These are phyloP conservation scores for Ceratina calcarata DNA, from an alignment of 1,140 invertebrate species.

Conservation along the genomic window DNA sequence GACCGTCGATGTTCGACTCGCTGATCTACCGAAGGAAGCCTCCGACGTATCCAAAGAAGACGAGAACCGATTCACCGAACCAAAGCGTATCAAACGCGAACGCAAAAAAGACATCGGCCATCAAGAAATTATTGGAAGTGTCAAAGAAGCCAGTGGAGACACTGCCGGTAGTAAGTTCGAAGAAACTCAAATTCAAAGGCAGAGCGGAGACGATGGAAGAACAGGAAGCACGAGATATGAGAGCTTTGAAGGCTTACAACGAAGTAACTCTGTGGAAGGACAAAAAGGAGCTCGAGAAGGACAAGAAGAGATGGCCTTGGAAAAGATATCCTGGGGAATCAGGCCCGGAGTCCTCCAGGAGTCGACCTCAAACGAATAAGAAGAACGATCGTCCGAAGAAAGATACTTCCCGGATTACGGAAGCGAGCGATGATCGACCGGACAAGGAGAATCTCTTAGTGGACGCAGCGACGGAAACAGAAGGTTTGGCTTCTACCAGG, in stretches of 20 bases:
- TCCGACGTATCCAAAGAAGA: not conserved
- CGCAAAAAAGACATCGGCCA: not conserved
- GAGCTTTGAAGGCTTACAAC: conserved; percentile 43
- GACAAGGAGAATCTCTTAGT: conserved; percentile 12
- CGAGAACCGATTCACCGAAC: not conserved
- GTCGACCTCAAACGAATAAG: not conserved
- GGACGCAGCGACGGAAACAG: not conserved
- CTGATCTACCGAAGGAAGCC: not conserved
- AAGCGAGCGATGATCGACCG: not conserved
- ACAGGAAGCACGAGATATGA: conserved; percentile 33
- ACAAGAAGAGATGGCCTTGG: not conserved
- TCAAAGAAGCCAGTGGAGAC: not conserved
- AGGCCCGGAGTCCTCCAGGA: not conserved
- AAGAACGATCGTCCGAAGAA: not conserved
- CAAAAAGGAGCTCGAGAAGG: conserved; percentile 36
- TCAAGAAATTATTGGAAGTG: not conserved
- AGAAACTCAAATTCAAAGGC: not conserved
- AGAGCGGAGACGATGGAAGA: not conserved
- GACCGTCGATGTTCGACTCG: conserved; percentile 14
- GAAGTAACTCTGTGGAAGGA: conserved; percentile 42
- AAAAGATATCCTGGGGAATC: not conserved
- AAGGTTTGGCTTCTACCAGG: not conserved
- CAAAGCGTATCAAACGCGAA: not conserved
- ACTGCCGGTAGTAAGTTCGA: not conserved
- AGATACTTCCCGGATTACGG: not conserved